A percentile compares a stretch with the other conserved stretches of the same genome.
These are phyloP conservation scores for Phymastichus coffea DNA, from an alignment of 1,140 invertebrate species.

Conservation along the genomic window DNA sequence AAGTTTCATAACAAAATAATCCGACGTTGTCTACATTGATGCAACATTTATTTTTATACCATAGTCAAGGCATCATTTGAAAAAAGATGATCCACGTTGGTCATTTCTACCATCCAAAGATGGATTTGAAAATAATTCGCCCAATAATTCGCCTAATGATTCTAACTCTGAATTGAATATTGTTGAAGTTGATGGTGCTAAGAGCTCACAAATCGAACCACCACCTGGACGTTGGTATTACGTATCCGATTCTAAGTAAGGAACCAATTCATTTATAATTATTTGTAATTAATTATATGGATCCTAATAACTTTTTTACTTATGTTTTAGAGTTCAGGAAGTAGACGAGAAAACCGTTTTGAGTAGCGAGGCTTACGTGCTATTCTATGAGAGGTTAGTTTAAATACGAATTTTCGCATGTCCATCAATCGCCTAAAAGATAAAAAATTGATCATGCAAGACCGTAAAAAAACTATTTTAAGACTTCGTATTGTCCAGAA, in stretches of 20 bases:
- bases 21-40: too few species aligned
- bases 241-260: constrained; percentile 79
- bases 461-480: constrained; percentile 3
- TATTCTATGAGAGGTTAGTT: constrained; percentile 93
- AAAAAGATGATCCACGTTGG: constrained; percentile 64
- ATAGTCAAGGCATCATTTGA: constrained; percentile 56
- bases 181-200: constrained; percentile 49
- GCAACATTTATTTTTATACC: neutral
- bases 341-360: constrained; percentile 79
- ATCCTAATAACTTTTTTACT: too few species aligned
- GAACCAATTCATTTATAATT: constrained; percentile 9
- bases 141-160: constrained; percentile 45
- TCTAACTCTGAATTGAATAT: constrained; percentile 52
- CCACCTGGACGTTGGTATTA: constrained; percentile 86
- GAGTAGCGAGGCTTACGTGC: constrained; percentile 89
- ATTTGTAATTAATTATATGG: neutral
- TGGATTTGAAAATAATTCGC: constrained; percentile 11
- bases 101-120: constrained; percentile 62
- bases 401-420: constrained; percentile 47
- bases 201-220: constrained; percentile 53
- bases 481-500: neutral
- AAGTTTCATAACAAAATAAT: neutral
- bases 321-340: constrained; percentile 70
- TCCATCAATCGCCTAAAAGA: neutral
- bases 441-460: neutral